These are phyloP conservation scores for Ruditapes philippinarum DNA, from an alignment of 1,140 invertebrate genomes.

Conservation along the genomic window DNA sequence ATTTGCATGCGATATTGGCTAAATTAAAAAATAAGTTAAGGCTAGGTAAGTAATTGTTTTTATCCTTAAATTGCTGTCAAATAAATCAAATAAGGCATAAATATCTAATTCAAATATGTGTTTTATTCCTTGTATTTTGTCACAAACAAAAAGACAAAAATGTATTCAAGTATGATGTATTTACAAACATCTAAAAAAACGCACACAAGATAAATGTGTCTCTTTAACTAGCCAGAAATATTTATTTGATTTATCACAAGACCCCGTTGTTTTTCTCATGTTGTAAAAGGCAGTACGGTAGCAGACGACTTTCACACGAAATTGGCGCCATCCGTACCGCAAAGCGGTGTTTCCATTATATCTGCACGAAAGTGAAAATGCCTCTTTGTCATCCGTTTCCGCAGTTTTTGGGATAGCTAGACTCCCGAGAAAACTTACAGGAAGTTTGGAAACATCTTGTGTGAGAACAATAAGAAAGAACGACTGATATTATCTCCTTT, in stretches of 20 bases:
- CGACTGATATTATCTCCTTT: constrained; percentile 54
- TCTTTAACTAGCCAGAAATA: not conserved
- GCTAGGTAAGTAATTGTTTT: too few species aligned
- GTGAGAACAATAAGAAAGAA: constrained; percentile 18
- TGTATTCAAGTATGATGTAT: too few species aligned
- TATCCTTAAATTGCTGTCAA: too few species aligned
- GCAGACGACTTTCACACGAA: constrained; percentile 70
- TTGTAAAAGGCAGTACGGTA: constrained; percentile 3
- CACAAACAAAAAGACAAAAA: too few species aligned
- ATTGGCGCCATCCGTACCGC: constrained; percentile 61
- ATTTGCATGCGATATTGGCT: too few species aligned
- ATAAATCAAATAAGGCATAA: too few species aligned
- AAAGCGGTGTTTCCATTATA: constrained; percentile 40
- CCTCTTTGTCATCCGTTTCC: constrained; percentile 54
- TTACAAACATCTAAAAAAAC: too few species aligned
- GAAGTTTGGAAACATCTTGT: constrained; percentile 48
- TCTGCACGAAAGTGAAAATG: constrained; percentile 62
- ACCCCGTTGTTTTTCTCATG: constrained; percentile 54
- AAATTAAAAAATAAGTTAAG: too few species aligned
- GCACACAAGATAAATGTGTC: not conserved
- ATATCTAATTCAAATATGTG: too few species aligned
- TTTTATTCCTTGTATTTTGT: too few species aligned
- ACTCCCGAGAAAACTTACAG: constrained; percentile 34
- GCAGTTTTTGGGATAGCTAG: constrained; percentile 47
- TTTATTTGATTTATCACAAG: constrained; percentile 40